Evolutionary conservation across 2,113 vertebrate genomes (phyloP).

Genomic region (Perca schrenkii): DNA sequence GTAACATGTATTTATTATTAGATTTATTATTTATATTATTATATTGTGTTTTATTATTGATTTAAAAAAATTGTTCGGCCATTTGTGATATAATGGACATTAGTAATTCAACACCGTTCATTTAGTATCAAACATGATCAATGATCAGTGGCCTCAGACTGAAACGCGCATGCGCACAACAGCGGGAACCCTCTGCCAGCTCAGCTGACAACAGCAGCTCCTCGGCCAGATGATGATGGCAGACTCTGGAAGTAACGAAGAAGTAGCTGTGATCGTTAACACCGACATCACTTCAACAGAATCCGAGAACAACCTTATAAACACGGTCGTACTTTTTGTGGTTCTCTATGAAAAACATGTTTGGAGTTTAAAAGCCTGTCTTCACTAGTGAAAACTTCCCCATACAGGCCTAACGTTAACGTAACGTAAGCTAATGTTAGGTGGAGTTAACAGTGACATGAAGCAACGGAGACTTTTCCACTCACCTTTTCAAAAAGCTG

Average conservation of each 20-base stretch:
- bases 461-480: constrained; percentile 9
- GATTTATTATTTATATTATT: too few relatives aligned
- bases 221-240: constrained; percentile 67
- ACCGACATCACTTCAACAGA: constrained; percentile 77
- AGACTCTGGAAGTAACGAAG: constrained; percentile 71
- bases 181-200: constrained; percentile 26
- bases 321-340: constrained; percentile 70
- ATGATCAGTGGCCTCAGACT: neutral
- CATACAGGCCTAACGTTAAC: constrained; percentile 24
- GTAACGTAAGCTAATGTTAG: neutral
- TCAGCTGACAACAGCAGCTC: constrained; percentile 72
- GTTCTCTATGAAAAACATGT: neutral
- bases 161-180: constrained; percentile 61
- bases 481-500: neutral
- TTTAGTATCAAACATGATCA: neutral
- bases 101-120: neutral
- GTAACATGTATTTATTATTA: neutral
- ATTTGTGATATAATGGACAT: neutral
- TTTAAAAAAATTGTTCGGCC: neutral
- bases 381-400: constrained; percentile 17
- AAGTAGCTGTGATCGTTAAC: constrained; percentile 79
- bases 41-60: neutral
- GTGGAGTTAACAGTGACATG: neutral
- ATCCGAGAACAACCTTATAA: constrained; percentile 78
- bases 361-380: neutral